Conservation (phyloP, 2,797 vertebrate genomes). For the Oophaga sylvatica region DNA sequence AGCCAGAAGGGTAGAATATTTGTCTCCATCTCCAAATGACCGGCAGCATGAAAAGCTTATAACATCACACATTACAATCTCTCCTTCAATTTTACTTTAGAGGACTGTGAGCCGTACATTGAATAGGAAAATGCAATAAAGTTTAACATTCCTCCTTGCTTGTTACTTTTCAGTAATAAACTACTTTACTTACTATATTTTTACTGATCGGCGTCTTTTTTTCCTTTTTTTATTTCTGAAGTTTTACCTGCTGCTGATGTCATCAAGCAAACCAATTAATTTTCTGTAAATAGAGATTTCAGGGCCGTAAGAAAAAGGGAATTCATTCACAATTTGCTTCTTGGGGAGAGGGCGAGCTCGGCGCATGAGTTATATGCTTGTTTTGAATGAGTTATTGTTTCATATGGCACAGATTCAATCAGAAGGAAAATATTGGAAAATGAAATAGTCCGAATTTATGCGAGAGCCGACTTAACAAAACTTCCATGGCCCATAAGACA, state of each 20-base stretch:
- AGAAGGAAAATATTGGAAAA: conserved; percentile 48
- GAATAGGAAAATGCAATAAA: conserved; percentile 53
- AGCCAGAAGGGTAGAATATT: conserved; percentile 44
- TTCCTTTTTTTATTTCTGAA: background rate
- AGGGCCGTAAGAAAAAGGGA: conserved; percentile 43
- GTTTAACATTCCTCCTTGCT: conserved; percentile 38
- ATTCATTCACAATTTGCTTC: conserved; percentile 50
- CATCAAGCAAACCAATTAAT: conserved; percentile 55
- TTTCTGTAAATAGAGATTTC: conserved; percentile 47
- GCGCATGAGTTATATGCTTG: conserved; percentile 43
- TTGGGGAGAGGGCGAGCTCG: background rate
- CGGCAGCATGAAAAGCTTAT: conserved; percentile 28
- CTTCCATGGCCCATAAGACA: conserved; percentile 36
- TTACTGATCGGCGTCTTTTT: conserved; percentile 13
- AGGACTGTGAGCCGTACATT: conserved; percentile 2
- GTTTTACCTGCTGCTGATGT: conserved; percentile 39
- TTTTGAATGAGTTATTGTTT: conserved; percentile 52
- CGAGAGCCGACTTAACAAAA: conserved; percentile 34
- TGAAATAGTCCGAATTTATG: conserved; percentile 39
- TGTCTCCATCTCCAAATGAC: conserved; percentile 39
- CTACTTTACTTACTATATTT: conserved; percentile 27
- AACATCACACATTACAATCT: conserved; percentile 33
- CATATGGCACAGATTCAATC: conserved; percentile 48
- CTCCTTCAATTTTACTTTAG: conserved; percentile 11
- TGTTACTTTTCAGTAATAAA: conserved; percentile 46